Evolutionary conservation across 2,888 invertebrate species (phyloP).

Genomic region (Glaucopsyche alexis): DNA sequence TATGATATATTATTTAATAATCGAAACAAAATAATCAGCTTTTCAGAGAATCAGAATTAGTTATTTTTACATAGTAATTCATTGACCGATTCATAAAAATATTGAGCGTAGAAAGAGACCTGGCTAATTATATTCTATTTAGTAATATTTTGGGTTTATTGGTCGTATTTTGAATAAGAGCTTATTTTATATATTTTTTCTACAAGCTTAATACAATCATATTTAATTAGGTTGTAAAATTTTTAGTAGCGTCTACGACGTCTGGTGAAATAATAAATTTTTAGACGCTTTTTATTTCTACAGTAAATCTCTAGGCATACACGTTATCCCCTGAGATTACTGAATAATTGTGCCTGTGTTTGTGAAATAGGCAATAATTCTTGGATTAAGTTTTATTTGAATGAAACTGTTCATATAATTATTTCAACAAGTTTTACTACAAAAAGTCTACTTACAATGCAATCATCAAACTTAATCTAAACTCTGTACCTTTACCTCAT

Average conservation of each 20-base stretch:
- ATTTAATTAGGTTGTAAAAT: background rate
- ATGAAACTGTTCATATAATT: no score
- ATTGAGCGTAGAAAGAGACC: no score
- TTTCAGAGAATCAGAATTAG: no score
- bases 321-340: background rate
- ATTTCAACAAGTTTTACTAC: no score
- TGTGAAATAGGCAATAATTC: background rate
- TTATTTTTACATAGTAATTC: no score
- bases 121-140: no score
- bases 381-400: background rate
- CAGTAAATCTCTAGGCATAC: background rate
- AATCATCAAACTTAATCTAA: no score
- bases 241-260: background rate
- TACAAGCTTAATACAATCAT: background rate
- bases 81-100: no score
- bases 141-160: background rate
- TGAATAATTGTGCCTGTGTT: background rate
- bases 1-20: no score
- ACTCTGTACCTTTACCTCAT: no score
- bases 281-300: conserved; percentile 1
- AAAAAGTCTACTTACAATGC: background rate
- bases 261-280: conserved; percentile 10
- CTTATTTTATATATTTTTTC: background rate
- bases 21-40: no score
- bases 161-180: background rate